Conservation (phyloP, 2,888 invertebrate genomes). For the Seladonia tumulorum region DNA sequence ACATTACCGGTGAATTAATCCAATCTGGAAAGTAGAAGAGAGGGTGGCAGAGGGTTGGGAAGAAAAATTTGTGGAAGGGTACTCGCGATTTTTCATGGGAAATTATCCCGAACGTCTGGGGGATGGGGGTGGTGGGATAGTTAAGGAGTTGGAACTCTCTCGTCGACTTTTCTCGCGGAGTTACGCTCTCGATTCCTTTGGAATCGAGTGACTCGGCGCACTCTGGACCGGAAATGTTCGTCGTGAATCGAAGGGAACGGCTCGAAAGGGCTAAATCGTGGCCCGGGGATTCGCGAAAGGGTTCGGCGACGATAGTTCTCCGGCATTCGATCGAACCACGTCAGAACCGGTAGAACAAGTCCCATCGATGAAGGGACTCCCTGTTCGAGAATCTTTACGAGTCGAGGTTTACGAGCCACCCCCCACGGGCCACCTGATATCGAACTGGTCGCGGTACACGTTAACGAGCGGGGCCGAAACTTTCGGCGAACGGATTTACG, state of each 20-base stretch:
- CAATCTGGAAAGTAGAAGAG: conserved; percentile 3
- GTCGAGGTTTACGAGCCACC: conserved; percentile 45
- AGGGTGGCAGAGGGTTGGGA: too few relatives aligned
- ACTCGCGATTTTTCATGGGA: conserved; percentile 5
- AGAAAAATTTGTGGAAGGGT: not conserved
- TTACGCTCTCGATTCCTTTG: not conserved
- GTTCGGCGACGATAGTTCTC: not conserved
- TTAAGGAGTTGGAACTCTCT: not conserved
- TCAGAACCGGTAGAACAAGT: conserved; percentile 16
- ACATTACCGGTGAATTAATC: conserved; percentile 16
- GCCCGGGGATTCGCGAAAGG: not conserved
- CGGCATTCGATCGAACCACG: conserved; percentile 3
- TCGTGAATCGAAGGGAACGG: not conserved
- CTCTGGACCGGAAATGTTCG: not conserved
- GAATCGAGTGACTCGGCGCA: not conserved
- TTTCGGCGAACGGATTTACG: not conserved
- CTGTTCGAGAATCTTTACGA: conserved; percentile 44
- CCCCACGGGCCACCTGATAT: conserved; percentile 35
- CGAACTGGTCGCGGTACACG: conserved; percentile 27
- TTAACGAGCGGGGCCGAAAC: conserved; percentile 40
- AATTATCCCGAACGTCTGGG: not conserved
- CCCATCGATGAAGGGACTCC: conserved; percentile 30
- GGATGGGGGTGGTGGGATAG: not conserved
- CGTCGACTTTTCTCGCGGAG: not conserved
- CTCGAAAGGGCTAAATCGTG: not conserved